phyloP scores from a whole-genome alignment of 2,113 vertebrate species.

The Erythrolamprus reginae region DNA sequence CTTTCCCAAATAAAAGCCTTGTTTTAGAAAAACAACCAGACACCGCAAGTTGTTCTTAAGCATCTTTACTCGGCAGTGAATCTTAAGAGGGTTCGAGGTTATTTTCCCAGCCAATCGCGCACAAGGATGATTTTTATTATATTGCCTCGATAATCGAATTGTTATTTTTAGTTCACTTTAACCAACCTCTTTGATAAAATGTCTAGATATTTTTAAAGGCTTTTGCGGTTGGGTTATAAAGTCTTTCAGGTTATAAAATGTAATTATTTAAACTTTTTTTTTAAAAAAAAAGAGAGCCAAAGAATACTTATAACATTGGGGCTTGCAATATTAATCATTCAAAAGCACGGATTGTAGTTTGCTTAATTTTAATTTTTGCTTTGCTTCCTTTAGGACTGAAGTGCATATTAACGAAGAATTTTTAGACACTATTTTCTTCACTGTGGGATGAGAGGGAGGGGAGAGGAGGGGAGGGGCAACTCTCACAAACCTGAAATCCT shows the following conservation, averaged over 20 bases:
- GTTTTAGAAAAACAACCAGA: constrained; percentile 53
- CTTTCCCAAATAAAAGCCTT: constrained; percentile 1
- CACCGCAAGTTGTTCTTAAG: background rate
- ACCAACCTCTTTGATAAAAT: background rate
- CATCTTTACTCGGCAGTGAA: background rate
- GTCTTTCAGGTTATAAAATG: constrained; percentile 68
- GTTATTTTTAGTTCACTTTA: constrained; percentile 57
- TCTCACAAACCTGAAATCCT: constrained; percentile 68
- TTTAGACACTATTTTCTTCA: constrained; percentile 71
- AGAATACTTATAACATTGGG: constrained; percentile 92
- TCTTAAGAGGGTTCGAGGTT: background rate
- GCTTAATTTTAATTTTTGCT: constrained; percentile 49
- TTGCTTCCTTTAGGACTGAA: constrained; percentile 73
- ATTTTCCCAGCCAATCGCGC: background rate
- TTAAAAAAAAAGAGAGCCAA: constrained; percentile 86
- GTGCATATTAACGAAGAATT: constrained; percentile 80
- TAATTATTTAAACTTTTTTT: constrained; percentile 58
- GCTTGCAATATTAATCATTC: constrained; percentile 83
- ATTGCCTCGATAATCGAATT: constrained; percentile 71
- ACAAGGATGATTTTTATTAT: constrained; percentile 13
- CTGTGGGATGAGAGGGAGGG: constrained; percentile 58
- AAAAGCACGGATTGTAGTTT: constrained; percentile 61
- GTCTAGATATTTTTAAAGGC: constrained; percentile 59
- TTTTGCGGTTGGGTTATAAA: constrained; percentile 15
- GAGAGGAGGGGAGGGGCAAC: background rate